phyloP scores from a whole-genome alignment of 2,888 invertebrate species.

The Drosophila mulleri region DNA sequence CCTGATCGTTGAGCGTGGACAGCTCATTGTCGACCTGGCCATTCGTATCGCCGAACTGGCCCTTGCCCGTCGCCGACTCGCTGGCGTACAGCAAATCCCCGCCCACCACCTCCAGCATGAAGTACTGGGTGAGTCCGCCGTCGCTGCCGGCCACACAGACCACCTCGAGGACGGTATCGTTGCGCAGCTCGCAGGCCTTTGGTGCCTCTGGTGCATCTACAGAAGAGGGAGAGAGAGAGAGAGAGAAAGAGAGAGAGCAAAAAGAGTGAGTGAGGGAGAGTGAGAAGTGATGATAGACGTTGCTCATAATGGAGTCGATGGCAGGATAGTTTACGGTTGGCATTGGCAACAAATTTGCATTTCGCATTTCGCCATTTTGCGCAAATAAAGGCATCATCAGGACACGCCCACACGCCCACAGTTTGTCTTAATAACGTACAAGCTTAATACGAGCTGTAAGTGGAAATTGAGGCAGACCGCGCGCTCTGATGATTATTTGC shows the following conservation, averaged over 20 bases:
- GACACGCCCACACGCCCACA: slow-evolving; percentile 30
- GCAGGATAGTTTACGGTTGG: slow-evolving; percentile 14
- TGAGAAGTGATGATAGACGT: background rate
- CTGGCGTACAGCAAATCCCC: slow-evolving; percentile 86
- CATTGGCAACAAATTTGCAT: slow-evolving; percentile 48
- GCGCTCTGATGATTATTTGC: slow-evolving; percentile 59
- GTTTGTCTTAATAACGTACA: slow-evolving; percentile 62
- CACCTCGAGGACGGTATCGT: slow-evolving; percentile 89
- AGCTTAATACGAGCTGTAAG: slow-evolving; percentile 30
- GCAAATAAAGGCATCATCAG: slow-evolving; percentile 49
- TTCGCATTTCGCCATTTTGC: slow-evolving; percentile 36
- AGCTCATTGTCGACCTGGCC: slow-evolving; percentile 86
- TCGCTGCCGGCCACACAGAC: slow-evolving; percentile 92
- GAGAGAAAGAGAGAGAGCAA: too few relatives aligned
- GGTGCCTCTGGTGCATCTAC: slow-evolving; percentile 92
- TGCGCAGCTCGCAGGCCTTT: slow-evolving; percentile 89
- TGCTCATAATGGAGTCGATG: slow-evolving; percentile 38
- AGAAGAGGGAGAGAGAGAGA: slow-evolving; percentile 43
- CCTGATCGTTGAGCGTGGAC: slow-evolving; percentile 89
- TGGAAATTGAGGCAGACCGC: slow-evolving; percentile 25
- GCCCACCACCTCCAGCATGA: slow-evolving; percentile 91
- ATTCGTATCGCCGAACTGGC: slow-evolving; percentile 81
- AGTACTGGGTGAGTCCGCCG: slow-evolving; percentile 93
- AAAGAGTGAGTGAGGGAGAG: too few relatives aligned
- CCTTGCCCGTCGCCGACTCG: slow-evolving; percentile 76